Conservation (phyloP, 2,797 vertebrate genomes). For the Tragelaphus eurycerus region DNA sequence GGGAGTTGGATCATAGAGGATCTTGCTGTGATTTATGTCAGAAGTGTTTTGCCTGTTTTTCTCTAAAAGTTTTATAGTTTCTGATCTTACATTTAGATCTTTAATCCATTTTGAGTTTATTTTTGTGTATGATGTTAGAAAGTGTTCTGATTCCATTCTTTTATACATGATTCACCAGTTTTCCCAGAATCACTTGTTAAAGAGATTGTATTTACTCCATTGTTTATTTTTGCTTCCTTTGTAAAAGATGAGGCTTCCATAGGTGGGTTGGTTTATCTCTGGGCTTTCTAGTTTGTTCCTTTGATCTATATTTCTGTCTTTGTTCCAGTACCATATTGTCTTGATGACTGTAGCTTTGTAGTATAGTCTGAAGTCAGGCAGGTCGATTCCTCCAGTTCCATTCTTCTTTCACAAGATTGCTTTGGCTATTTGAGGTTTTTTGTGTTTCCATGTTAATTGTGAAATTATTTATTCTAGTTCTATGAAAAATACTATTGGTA, state of each 20-base stretch:
- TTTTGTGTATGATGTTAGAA: not conserved
- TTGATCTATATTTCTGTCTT: not conserved
- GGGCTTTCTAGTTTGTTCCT: not conserved
- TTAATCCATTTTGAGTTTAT: not conserved
- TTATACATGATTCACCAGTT: not conserved
- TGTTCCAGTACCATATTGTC: not conserved
- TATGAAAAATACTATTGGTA: not conserved
- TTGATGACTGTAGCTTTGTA: not conserved
- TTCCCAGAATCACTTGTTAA: not conserved
- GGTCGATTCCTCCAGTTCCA: not conserved
- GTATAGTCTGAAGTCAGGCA: not conserved
- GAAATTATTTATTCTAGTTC: not conserved
- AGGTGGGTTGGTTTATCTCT: not conserved
- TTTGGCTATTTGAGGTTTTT: not conserved
- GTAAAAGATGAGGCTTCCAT: not conserved
- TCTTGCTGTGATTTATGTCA: not conserved
- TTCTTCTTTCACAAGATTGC: not conserved
- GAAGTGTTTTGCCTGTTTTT: not conserved
- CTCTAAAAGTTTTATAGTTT: not conserved
- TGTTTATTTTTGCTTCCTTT: not conserved
- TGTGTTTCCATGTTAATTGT: not conserved
- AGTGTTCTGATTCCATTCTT: not conserved
- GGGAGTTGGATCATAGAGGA: not conserved
- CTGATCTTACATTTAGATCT: not conserved
- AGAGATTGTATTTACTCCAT: not conserved